Evolutionary conservation across 2,888 invertebrate genomes (phyloP).

Genomic region (Drosophila nigricruria): DNA sequence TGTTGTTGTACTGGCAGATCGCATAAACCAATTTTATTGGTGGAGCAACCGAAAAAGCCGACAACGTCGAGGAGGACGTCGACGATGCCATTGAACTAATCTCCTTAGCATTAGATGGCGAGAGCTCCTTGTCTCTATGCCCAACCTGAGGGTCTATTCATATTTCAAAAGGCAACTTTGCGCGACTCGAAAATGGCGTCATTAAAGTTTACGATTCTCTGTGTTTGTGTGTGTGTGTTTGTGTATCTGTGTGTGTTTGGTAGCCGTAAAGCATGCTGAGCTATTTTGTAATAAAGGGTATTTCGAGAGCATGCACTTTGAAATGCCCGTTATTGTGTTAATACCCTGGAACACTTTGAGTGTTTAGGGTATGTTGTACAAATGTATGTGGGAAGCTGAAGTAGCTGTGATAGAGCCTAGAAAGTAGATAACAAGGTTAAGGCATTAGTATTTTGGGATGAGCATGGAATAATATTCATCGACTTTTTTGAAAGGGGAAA

Average conservation of each 20-base stretch:
- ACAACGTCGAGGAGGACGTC: background rate
- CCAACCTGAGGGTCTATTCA: constrained; percentile 64
- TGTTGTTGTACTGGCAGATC: constrained; percentile 48
- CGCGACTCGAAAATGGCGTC: constrained; percentile 77
- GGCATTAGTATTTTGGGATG: too few relatives aligned
- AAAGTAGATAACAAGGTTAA: too few relatives aligned
- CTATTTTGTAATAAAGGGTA: constrained; percentile 80
- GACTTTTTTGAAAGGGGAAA: too few relatives aligned
- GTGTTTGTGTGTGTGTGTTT: constrained; percentile 25
- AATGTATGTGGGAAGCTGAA: background rate
- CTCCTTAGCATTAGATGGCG: constrained; percentile 71
- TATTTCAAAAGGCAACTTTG: constrained; percentile 80
- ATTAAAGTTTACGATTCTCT: constrained; percentile 79
- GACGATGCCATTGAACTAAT: constrained; percentile 69
- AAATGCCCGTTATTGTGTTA: constrained; percentile 56
- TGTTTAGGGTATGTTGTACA: background rate
- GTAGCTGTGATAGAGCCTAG: background rate
- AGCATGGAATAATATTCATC: too few relatives aligned
- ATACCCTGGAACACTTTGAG: constrained; percentile 29
- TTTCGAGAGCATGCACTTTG: constrained; percentile 66
- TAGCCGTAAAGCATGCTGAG: constrained; percentile 73
- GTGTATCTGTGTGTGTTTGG: constrained; percentile 23
- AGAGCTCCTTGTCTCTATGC: constrained; percentile 11
- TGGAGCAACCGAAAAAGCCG: constrained; percentile 36
- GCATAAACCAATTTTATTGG: constrained; percentile 80